Conservation (phyloP, 2,888 invertebrate species). For the Pachliopta kotzebuea region DNA sequence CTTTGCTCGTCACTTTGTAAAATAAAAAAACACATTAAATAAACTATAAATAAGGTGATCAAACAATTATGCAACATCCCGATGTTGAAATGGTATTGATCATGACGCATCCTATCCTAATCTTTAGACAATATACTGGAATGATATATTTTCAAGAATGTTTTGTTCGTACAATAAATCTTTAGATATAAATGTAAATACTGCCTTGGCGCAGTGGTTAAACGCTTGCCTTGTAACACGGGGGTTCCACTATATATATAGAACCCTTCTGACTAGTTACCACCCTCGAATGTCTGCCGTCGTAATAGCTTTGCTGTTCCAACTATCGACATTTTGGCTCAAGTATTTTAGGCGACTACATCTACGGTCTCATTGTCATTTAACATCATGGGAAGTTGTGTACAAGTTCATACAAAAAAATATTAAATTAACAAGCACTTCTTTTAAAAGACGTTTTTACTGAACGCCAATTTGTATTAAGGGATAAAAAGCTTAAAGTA, state of each 20-base stretch:
- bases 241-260: too few relatives aligned
- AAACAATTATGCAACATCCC: slow-evolving; percentile 67
- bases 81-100: slow-evolving; percentile 45
- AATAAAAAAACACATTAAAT: slow-evolving; percentile 44
- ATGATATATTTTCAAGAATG: slow-evolving; percentile 79
- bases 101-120: slow-evolving; percentile 71
- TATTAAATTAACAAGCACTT: slow-evolving; percentile 36
- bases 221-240: too few relatives aligned
- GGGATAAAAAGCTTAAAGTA: slow-evolving; percentile 40
- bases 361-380: too few relatives aligned
- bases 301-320: too few relatives aligned
- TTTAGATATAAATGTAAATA: slow-evolving; percentile 35
- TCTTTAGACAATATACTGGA: slow-evolving; percentile 76
- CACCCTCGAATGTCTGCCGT: too few relatives aligned
- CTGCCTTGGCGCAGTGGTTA: too few relatives aligned
- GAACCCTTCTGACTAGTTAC: too few relatives aligned
- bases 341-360: too few relatives aligned
- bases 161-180: slow-evolving; percentile 58
- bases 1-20: too few relatives aligned
- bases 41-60: slow-evolving; percentile 55
- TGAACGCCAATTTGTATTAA: slow-evolving; percentile 39
- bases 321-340: too few relatives aligned
- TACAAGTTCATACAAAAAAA: slow-evolving; percentile 5
- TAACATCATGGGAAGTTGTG: too few relatives aligned
- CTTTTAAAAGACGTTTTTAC: slow-evolving; percentile 35